Percentiles rank a stretch among this genome's conserved stretches.
Evolutionary conservation across 2,888 invertebrate genomes (phyloP).

Genomic region (Malacosoma neustria): DNA sequence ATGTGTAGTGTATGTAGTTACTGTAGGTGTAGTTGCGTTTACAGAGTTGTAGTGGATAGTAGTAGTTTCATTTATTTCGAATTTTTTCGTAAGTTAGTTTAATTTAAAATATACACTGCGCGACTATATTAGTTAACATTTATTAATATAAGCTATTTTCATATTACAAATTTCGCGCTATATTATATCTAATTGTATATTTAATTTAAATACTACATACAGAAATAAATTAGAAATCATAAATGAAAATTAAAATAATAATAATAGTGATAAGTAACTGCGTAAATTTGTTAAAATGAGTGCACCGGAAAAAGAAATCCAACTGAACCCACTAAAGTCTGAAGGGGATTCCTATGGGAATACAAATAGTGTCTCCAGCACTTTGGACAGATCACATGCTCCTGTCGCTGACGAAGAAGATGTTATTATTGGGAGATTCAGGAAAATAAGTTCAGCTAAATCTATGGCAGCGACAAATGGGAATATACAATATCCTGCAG

Average conservation of each 20-base stretch:
- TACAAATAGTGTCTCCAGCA: constrained; percentile 16
- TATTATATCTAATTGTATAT: too few species aligned
- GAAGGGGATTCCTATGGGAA: constrained; percentile 26
- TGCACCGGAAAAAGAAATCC: constrained; percentile 56
- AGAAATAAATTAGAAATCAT: not conserved
- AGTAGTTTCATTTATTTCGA: too few species aligned
- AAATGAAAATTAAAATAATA: not conserved
- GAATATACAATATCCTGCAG: constrained; percentile 58
- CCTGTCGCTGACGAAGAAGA: constrained; percentile 58
- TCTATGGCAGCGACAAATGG: constrained; percentile 71
- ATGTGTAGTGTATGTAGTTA: too few species aligned
- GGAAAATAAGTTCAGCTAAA: constrained; percentile 69
- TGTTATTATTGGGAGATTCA: constrained; percentile 64
- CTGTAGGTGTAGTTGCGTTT: too few species aligned
- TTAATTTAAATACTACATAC: too few species aligned
- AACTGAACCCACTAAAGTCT: constrained; percentile 50
- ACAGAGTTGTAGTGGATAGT: too few species aligned
- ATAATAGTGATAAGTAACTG: not conserved
- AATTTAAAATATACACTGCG: too few species aligned
- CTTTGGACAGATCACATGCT: constrained; percentile 27
- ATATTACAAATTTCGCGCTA: too few species aligned
- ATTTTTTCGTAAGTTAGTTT: too few species aligned
- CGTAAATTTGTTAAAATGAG: constrained; percentile 29
- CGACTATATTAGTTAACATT: too few species aligned
- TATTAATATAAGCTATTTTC: too few species aligned